Percentiles rank a stretch among this genome's conserved stretches.
phyloP scores from a whole-genome alignment of 2,113 vertebrate species.

The Egretta garzetta region DNA sequence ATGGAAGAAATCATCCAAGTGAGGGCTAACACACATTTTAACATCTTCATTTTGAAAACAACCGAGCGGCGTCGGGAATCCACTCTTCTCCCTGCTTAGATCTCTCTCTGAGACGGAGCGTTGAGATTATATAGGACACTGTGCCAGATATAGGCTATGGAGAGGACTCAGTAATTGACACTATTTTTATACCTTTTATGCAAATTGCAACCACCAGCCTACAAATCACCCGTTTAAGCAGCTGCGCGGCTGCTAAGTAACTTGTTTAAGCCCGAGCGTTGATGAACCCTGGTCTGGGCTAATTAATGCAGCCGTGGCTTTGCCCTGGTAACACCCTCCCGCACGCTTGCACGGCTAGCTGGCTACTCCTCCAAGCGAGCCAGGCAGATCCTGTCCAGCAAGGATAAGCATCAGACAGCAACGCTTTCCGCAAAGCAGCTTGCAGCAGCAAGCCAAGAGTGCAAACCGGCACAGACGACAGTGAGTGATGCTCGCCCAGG shows the following conservation, averaged over 20 bases:
- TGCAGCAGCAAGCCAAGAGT: background rate
- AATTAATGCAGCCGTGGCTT: background rate
- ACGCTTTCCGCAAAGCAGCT: background rate
- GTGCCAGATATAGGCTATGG: background rate
- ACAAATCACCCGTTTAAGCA: constrained; percentile 1
- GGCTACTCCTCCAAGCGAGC: accelerated
- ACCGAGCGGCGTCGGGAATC: background rate
- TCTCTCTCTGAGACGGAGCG: background rate
- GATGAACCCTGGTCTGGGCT: background rate
- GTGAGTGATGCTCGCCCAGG: background rate
- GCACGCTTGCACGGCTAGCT: background rate
- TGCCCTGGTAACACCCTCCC: background rate
- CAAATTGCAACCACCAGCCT: background rate
- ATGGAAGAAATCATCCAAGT: background rate
- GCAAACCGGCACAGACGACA: background rate
- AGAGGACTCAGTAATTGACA: background rate
- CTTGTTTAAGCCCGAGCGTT: background rate
- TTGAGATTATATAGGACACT: background rate
- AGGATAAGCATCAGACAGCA: background rate
- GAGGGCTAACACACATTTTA: background rate
- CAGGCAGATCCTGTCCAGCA: accelerated
- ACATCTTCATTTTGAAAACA: background rate
- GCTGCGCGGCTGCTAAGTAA: background rate
- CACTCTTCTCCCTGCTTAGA: background rate
- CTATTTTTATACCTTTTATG: constrained; percentile 12